A percentile compares a stretch with the other conserved stretches of the same genome.
These are phyloP conservation scores for Lithobates pipiens DNA, from an alignment of 2,797 vertebrate species.

Conservation along the genomic window DNA sequence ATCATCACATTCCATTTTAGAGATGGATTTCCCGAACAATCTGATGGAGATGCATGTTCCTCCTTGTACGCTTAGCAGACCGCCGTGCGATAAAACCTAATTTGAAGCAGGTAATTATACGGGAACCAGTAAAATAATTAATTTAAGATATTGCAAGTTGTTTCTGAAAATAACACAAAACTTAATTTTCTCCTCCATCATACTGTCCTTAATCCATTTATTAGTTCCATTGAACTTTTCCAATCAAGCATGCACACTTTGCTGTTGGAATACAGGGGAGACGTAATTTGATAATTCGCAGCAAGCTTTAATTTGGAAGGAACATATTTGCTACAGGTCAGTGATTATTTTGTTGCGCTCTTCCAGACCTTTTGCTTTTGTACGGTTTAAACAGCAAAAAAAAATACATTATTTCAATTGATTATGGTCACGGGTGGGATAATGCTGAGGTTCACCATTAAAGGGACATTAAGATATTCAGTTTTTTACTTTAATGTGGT, in stretches of 20 bases:
- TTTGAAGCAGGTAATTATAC: constrained; percentile 36
- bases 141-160: constrained; percentile 34
- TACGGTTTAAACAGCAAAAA: no score
- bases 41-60: constrained; percentile 10
- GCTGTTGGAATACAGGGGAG: not conserved
- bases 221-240: constrained; percentile 37
- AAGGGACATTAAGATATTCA: no score
- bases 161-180: constrained; percentile 43
- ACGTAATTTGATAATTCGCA: constrained; percentile 9
- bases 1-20: not conserved
- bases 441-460: no score
- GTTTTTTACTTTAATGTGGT: no score
- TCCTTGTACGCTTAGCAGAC: not conserved
- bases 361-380: constrained; percentile 9
- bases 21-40: not conserved
- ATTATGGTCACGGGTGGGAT: no score
- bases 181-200: constrained; percentile 47
- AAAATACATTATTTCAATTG: no score
- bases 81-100: constrained; percentile 1
- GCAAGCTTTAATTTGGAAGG: constrained; percentile 11
- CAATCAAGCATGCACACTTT: constrained; percentile 16
- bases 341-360: not conserved
- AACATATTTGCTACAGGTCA: constrained; percentile 37
- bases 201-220: constrained; percentile 36
- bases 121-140: constrained; percentile 32